phyloP scores from a whole-genome alignment of 1,140 invertebrate genomes.

The Paraescarpia echinospica region DNA sequence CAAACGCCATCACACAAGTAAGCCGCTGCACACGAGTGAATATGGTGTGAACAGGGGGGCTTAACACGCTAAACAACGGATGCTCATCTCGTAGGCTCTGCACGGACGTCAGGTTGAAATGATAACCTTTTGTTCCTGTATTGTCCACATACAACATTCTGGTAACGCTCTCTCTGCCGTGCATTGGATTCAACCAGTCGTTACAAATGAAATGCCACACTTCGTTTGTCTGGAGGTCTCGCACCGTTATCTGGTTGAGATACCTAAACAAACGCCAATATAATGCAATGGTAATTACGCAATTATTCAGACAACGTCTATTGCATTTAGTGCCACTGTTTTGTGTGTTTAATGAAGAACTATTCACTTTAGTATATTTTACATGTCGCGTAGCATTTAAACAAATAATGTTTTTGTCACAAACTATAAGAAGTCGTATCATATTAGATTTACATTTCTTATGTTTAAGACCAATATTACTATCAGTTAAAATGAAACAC shows the following conservation, averaged over 20 bases:
- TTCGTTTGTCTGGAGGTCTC: constrained; percentile 12
- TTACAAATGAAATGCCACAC: constrained; percentile 14
- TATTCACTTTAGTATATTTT: too few relatives aligned
- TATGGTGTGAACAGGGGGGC: neutral
- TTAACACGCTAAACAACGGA: neutral
- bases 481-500: too few relatives aligned
- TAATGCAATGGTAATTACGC: neutral
- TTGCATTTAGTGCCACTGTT: too few relatives aligned
- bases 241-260: constrained; percentile 11
- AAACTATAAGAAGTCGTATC: too few relatives aligned
- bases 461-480: too few relatives aligned
- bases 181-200: neutral
- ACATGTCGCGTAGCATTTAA: too few relatives aligned
- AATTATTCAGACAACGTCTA: neutral
- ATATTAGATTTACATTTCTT: too few relatives aligned
- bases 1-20: neutral
- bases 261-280: constrained; percentile 2
- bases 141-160: neutral
- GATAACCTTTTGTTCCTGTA: neutral
- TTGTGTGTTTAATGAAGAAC: too few relatives aligned
- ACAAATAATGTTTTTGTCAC: too few relatives aligned
- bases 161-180: neutral
- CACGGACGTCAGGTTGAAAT: neutral
- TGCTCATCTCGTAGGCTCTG: neutral
- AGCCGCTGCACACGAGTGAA: neutral